A percentile compares a stretch with the other conserved stretches of the same genome.
Conservation (phyloP, 2,797 vertebrate species). For the Aselliscus stoliczkanus region DNA sequence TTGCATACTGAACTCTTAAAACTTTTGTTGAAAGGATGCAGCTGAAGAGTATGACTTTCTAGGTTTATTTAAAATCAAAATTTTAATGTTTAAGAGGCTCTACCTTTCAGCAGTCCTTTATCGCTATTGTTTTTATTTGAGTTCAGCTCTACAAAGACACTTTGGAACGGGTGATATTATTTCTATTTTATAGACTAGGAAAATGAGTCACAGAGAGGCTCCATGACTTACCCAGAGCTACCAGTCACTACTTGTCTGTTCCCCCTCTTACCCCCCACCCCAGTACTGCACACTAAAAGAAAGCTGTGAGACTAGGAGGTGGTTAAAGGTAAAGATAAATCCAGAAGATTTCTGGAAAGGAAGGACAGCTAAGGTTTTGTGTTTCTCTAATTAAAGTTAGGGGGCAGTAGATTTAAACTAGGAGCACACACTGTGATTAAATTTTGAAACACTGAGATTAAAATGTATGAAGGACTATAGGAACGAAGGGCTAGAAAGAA, state of each 20-base stretch:
- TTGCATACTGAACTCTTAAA: not conserved
- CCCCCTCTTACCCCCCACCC: too few species aligned
- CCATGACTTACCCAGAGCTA: not conserved
- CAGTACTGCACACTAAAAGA: not conserved
- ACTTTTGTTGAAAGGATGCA: not conserved
- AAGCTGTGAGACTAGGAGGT: not conserved
- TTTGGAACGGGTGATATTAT: not conserved
- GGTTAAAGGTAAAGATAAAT: not conserved
- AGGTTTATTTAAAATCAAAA: not conserved
- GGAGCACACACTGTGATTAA: not conserved
- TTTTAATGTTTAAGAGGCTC: not conserved
- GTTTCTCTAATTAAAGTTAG: not conserved
- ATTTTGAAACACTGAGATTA: constrained; percentile 51
- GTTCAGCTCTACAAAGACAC: not conserved
- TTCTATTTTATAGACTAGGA: not conserved
- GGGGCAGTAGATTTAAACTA: constrained; percentile 38
- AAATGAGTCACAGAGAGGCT: not conserved
- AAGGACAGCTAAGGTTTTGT: not conserved
- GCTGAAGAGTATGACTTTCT: not conserved
- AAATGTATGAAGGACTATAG: constrained; percentile 21
- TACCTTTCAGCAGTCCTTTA: not conserved
- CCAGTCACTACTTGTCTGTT: not conserved
- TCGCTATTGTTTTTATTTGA: not conserved
- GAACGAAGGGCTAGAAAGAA: constrained; percentile 35
- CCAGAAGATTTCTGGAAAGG: not conserved